Base-by-base conservation (phyloP, 2,113 vertebrate genomes). In the Elachura formosa region DNA sequence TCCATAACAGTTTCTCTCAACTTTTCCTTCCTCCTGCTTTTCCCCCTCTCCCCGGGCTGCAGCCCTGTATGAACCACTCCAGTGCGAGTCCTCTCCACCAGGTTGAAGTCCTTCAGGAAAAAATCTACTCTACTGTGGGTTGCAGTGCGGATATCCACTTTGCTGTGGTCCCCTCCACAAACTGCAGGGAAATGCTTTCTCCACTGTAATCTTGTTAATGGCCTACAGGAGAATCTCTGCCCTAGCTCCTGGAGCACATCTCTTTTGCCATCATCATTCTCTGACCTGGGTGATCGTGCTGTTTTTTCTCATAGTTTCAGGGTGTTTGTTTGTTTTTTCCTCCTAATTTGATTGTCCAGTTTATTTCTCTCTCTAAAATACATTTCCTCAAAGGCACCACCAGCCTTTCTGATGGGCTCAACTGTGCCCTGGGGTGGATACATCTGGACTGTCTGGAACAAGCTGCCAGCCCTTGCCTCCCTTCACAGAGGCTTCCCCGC, bases 111-210 rank as follows among this genome's bases (percentile, higher is more conserved):
- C 43, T 56, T 67, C 52, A 77, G 38, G 49, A 75, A 55, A 58
- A 63, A 36, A 29, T 48, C 20, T 55, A 12, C 52, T 40, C 5
- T 18, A 2, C 14, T 40, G 4, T 1, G 1, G 2, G 13, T 34
- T 29, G n/a, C n/a, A n/a, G n/a, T n/a, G n/a, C n/a, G n/a, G n/a
- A n/a, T n/a, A n/a, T 22, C 52, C 20, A 18, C 20, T 58, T 22
- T 49, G 11, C 2, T 4, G 3, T 36, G 40, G 6, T 48, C 24
- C 31, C 55, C 28, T 26, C 25, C 28, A 23, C 1, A 11, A 61
- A 34, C 19, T 79, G 14, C 43, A 68, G 24, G 21, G 38, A 58
- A 79, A 63, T 25, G 21, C 15, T 25, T 43, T 23, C 26, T 69
- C n/a, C 48, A 22, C 14, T 56, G 36, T 52, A 22, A 9, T 56